phyloP scores from a whole-genome alignment of 1,140 invertebrate species.

The Hyles vespertilio region DNA sequence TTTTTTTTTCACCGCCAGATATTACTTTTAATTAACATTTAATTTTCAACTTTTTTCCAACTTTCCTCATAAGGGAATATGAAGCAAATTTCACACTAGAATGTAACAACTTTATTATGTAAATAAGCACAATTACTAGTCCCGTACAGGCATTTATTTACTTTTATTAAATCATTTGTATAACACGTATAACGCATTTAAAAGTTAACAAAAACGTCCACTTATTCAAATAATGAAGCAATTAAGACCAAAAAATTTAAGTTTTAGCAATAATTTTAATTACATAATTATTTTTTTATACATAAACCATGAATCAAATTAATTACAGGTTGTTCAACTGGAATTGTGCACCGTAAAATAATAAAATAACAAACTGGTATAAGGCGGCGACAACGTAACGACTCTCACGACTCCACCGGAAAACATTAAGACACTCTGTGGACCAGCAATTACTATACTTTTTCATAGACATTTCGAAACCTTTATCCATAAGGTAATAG shows the following conservation, averaged over 20 bases:
- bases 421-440: slow-evolving; percentile 18
- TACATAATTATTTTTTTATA: slow-evolving; percentile 7
- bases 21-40: no score
- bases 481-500: no score
- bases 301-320: slow-evolving; percentile 23
- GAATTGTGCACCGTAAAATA: slow-evolving; percentile 13
- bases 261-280: slow-evolving; percentile 10
- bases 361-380: slow-evolving; percentile 21
- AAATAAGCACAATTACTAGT: no score
- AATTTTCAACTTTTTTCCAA: no score
- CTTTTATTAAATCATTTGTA: no score
- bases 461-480: slow-evolving; percentile 1
- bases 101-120: no score
- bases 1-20: no score
- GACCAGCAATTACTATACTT: slow-evolving; percentile 14
- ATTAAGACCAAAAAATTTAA: slow-evolving; percentile 7
- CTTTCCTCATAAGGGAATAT: no score
- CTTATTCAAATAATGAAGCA: slow-evolving; percentile 10
- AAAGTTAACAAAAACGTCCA: no score
- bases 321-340: slow-evolving; percentile 24
- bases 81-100: no score
- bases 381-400: slow-evolving; percentile 16
- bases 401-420: slow-evolving; percentile 23
- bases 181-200: no score
- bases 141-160: no score